Percentiles rank a stretch among this genome's conserved stretches.
Evolutionary conservation across 1,140 invertebrate species (phyloP).

Genomic region (Ectropis grisescens): DNA sequence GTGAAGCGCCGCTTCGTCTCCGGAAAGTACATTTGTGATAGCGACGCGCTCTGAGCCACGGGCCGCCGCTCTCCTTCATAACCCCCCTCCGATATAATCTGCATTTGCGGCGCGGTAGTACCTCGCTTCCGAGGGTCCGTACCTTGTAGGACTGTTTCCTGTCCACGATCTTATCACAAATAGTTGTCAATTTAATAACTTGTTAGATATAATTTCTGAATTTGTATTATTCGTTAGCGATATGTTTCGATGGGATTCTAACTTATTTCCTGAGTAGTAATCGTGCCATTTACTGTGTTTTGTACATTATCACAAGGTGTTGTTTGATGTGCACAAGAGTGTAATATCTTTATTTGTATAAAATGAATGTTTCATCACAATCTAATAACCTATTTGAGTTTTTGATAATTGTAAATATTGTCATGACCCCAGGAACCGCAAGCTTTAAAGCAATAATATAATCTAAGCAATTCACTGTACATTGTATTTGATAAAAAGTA

Average conservation of each 20-base stretch:
- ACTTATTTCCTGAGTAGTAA: constrained; percentile 19
- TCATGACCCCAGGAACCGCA: too few species aligned
- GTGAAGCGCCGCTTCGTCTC: constrained; percentile 95
- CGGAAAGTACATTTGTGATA: constrained; percentile 92
- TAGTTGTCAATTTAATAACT: constrained; percentile 44
- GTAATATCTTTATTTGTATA: too few species aligned
- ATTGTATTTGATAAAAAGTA: too few species aligned
- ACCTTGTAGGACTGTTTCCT: constrained; percentile 68
- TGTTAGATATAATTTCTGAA: constrained; percentile 30
- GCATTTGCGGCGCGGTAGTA: too few species aligned
- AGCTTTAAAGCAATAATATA: too few species aligned
- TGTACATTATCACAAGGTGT: too few species aligned
- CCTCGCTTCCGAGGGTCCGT: constrained; percentile 13
- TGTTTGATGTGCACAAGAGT: too few species aligned
- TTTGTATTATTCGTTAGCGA: constrained; percentile 15
- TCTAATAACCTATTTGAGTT: constrained; percentile 21
- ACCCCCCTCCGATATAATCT: too few species aligned
- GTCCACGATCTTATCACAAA: constrained; percentile 41
- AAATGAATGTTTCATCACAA: too few species aligned
- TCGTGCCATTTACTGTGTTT: constrained; percentile 17
- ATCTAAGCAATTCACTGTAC: too few species aligned
- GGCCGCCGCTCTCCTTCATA: too few species aligned
- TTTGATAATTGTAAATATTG: too few species aligned
- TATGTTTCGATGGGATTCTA: constrained; percentile 12
- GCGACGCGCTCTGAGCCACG: constrained; percentile 73